A percentile compares a stretch with the other conserved stretches of the same genome.
These are phyloP conservation scores for Torymus texanus DNA, from an alignment of 2,888 invertebrate species.

Conservation along the genomic window DNA sequence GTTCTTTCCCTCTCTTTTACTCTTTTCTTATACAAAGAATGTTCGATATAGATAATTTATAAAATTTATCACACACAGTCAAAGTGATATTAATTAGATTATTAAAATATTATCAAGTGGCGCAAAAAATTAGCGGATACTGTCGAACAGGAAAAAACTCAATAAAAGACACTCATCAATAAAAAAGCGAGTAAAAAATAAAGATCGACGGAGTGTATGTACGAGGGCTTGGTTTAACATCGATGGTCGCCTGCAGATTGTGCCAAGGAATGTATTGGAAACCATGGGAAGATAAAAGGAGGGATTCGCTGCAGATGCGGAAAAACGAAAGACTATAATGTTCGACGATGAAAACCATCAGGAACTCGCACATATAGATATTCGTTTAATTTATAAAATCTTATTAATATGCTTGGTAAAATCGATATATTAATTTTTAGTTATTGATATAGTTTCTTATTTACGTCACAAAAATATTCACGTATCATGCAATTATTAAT, in stretches of 20 bases:
- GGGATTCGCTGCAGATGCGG: background rate
- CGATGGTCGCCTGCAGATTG: conserved; percentile 15
- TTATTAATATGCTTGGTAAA: background rate
- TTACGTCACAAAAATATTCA: background rate
- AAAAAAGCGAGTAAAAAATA: conserved; percentile 19
- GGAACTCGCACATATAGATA: background rate
- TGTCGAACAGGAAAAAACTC: background rate
- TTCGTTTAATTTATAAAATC: background rate
- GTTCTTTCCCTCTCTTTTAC: no score
- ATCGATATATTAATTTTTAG: background rate
- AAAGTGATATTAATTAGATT: conserved; percentile 23
- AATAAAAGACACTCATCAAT: conserved; percentile 37
- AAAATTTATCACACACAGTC: no score
- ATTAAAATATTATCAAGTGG: conserved; percentile 24
- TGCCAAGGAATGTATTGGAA: conserved; percentile 37
- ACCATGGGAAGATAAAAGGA: conserved; percentile 28
- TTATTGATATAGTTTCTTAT: background rate
- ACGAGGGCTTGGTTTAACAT: conserved; percentile 14
- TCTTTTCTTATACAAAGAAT: no score
- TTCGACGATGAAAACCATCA: background rate
- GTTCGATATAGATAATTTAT: no score
- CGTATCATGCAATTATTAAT: background rate
- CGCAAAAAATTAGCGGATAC: conserved; percentile 18
- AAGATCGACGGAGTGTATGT: conserved; percentile 14
- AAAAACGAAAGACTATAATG: conserved; percentile 35